phyloP scores from a whole-genome alignment of 2,113 vertebrate genomes.

The Scolopax mira region DNA sequence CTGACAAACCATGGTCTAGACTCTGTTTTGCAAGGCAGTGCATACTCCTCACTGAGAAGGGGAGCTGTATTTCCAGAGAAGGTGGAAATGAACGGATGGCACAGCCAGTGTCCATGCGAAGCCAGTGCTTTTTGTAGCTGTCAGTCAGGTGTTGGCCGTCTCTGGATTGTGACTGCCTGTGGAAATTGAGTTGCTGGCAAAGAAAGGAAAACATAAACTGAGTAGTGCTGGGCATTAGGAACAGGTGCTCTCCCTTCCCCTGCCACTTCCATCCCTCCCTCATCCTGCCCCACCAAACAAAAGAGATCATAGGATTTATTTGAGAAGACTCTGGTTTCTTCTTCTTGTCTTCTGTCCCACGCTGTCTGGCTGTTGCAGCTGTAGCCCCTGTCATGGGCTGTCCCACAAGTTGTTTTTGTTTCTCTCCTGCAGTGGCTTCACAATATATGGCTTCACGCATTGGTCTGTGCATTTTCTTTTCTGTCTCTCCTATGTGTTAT shows the following conservation, averaged over 20 bases:
- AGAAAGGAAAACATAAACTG: background rate
- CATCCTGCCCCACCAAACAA: background rate
- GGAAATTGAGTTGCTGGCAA: background rate
- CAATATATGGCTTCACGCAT: background rate
- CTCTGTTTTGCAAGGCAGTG: background rate
- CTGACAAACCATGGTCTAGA: background rate
- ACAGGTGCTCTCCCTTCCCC: background rate
- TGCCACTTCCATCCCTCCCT: background rate
- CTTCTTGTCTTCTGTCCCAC: background rate
- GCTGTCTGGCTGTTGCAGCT: background rate
- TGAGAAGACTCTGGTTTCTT: background rate
- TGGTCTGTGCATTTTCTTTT: background rate
- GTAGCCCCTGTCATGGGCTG: background rate
- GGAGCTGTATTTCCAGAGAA: background rate
- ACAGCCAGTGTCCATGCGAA: background rate
- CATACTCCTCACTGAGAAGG: background rate
- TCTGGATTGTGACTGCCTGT: background rate
- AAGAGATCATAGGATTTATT: background rate
- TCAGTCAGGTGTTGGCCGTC: background rate
- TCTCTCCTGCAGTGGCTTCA: background rate
- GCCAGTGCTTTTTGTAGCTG: background rate
- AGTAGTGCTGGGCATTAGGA: background rate
- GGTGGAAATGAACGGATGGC: background rate
- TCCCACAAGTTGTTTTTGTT: background rate
- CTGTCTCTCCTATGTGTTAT: background rate